phyloP scores from a whole-genome alignment of 30 jellyfish, hydroid and myxozoan genomes.

The Cassiopea andromeda region DNA sequence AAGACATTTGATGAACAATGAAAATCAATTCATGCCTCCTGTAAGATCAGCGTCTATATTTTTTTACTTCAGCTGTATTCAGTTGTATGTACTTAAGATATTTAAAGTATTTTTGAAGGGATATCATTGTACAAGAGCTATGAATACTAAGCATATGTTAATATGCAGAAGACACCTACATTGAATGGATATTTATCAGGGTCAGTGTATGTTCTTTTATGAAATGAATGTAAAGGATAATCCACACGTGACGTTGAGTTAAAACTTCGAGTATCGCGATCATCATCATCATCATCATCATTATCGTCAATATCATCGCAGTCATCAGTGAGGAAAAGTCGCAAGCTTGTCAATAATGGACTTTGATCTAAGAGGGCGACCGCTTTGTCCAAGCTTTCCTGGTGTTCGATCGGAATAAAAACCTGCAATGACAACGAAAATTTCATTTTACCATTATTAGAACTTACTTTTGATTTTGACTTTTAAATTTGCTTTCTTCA shows the following conservation, averaged over 20 bases:
- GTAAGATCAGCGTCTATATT: too few relatives aligned
- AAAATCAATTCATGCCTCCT: too few relatives aligned
- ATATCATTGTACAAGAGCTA: too few relatives aligned
- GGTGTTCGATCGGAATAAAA: constrained; percentile 75
- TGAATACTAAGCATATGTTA: too few relatives aligned
- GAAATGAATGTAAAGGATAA: constrained; percentile 29
- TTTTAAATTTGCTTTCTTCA: too few relatives aligned
- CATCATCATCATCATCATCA: constrained; percentile 12
- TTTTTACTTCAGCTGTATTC: too few relatives aligned
- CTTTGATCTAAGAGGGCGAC: constrained; percentile 91
- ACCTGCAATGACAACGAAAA: too few relatives aligned
- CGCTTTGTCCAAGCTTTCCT: constrained; percentile 83
- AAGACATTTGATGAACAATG: too few relatives aligned
- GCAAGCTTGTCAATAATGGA: constrained; percentile 73
- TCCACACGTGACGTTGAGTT: neutral
- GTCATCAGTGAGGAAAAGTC: constrained; percentile 73
- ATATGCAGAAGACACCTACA: constrained; percentile 49
- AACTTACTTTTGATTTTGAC: too few relatives aligned
- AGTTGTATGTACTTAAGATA: too few relatives aligned
- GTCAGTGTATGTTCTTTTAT: constrained; percentile 61
- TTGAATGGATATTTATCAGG: constrained; percentile 48
- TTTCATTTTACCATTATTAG: too few relatives aligned
- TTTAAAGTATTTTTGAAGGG: too few relatives aligned
- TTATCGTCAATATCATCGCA: constrained; percentile 33
- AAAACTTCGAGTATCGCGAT: neutral